These are phyloP conservation scores for Acipenser ruthenus DNA, from an alignment of 2,797 vertebrate genomes.

Conservation along the genomic window DNA sequence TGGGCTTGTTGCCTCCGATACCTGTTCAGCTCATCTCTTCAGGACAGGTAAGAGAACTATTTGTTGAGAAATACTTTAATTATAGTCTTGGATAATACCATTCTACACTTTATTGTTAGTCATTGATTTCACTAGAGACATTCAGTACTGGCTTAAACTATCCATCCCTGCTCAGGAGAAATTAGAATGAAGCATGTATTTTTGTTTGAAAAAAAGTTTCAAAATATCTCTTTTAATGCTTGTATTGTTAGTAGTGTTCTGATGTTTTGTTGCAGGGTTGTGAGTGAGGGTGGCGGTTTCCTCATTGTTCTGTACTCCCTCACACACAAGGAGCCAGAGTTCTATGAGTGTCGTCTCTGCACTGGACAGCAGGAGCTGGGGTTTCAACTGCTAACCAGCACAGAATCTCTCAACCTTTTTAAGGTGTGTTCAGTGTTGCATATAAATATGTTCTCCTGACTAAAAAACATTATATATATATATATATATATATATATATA, in stretches of 20 bases:
- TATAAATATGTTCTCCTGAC: too few species aligned
- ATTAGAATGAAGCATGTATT: background rate
- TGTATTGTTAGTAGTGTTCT: conserved; percentile 19
- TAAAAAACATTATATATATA: too few species aligned
- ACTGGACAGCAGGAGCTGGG: conserved; percentile 49
- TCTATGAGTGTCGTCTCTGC: conserved; percentile 73
- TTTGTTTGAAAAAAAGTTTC: background rate
- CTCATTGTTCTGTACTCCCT: conserved; percentile 77
- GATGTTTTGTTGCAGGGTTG: conserved; percentile 54
- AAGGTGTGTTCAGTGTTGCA: conserved; percentile 58
- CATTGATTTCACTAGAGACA: too few species aligned
- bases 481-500: too few species aligned
- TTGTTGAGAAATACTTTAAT: background rate
- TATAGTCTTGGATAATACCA: too few species aligned
- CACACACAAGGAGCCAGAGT: conserved; percentile 80
- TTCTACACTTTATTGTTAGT: background rate
- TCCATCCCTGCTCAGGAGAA: background rate
- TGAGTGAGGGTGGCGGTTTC: conserved; percentile 75
- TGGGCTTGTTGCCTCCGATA: conserved; percentile 82
- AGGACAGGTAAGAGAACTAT: conserved; percentile 68
- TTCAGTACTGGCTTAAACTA: background rate
- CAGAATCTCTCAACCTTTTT: conserved; percentile 68
- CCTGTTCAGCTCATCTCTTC: conserved; percentile 72
- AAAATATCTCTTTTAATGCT: background rate
- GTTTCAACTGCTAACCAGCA: conserved; percentile 72